phyloP scores from a whole-genome alignment of 2,113 vertebrate genomes.

The Seriola aureovittata region DNA sequence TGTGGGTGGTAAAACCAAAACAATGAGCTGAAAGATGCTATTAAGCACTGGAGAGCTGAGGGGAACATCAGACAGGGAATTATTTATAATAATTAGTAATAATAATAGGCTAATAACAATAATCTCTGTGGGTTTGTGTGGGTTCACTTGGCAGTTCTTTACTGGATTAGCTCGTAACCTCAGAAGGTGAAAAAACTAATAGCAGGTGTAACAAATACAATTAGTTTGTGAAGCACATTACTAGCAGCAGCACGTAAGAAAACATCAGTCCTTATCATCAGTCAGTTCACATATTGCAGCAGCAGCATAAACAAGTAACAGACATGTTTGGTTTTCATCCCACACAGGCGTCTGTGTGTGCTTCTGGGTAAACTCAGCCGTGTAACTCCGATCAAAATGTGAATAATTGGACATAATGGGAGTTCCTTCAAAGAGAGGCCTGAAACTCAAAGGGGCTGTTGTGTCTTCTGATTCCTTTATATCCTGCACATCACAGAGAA shows the following conservation, averaged over 20 bases:
- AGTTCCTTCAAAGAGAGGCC: conserved; percentile 12
- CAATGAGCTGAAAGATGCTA: too few relatives aligned
- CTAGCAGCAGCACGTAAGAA: neutral
- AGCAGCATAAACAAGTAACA: neutral
- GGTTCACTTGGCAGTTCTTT: neutral
- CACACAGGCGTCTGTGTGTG: neutral
- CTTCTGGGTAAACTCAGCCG: neutral
- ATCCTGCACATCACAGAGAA: conserved; percentile 3
- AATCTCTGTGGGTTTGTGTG: neutral
- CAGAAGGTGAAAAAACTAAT: neutral
- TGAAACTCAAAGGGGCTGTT: neutral
- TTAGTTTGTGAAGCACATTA: neutral
- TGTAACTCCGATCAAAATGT: neutral
- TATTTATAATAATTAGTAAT: too few relatives aligned
- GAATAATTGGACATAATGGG: conserved; percentile 11
- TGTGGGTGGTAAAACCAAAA: too few relatives aligned
- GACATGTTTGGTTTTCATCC: neutral
- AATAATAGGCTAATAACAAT: too few relatives aligned
- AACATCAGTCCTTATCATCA: neutral
- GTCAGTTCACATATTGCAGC: neutral
- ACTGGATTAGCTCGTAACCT: neutral
- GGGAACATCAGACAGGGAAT: too few relatives aligned
- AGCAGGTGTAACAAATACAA: neutral
- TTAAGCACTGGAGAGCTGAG: too few relatives aligned
- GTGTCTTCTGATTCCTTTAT: neutral